These are phyloP conservation scores for Trinectes maculatus DNA, from an alignment of 2,113 vertebrate species.

Conservation along the genomic window DNA sequence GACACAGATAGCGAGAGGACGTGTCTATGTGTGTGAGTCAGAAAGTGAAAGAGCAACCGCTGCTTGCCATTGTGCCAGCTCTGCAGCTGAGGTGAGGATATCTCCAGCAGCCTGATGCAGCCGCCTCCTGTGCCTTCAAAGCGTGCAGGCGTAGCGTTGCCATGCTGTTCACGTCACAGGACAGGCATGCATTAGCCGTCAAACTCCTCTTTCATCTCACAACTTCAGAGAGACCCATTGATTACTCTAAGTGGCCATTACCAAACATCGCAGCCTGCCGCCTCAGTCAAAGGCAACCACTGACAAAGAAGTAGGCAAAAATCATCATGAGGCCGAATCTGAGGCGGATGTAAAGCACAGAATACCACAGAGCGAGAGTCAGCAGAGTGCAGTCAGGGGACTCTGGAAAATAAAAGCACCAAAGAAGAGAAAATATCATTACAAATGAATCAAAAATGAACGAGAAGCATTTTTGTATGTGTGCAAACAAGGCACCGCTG, in stretches of 20 bases:
- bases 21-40: constrained; percentile 2
- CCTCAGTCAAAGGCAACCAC: constrained; percentile 69
- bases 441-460: constrained; percentile 42
- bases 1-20: constrained; percentile 25
- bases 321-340: constrained; percentile 63
- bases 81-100: constrained; percentile 69
- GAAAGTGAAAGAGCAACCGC: constrained; percentile 56
- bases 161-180: constrained; percentile 82
- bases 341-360: constrained; percentile 50
- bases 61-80: constrained; percentile 71
- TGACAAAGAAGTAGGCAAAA: constrained; percentile 72
- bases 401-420: constrained; percentile 34
- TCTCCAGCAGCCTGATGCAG: constrained; percentile 72
- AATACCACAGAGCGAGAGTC: constrained; percentile 26
- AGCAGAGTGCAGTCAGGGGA: constrained; percentile 23
- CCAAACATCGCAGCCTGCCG: constrained; percentile 76
- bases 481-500: constrained; percentile 64
- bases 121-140: constrained; percentile 77
- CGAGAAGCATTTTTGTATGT: constrained; percentile 61
- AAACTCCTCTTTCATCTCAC: constrained; percentile 83
- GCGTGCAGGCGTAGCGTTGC: constrained; percentile 74
- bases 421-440: constrained; percentile 44
- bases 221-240: constrained; percentile 84
- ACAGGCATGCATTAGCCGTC: constrained; percentile 82
- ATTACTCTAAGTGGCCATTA: constrained; percentile 87